Evolutionary conservation across 2,113 vertebrate genomes (phyloP).

Genomic region (Nothoprocta perdicaria): DNA sequence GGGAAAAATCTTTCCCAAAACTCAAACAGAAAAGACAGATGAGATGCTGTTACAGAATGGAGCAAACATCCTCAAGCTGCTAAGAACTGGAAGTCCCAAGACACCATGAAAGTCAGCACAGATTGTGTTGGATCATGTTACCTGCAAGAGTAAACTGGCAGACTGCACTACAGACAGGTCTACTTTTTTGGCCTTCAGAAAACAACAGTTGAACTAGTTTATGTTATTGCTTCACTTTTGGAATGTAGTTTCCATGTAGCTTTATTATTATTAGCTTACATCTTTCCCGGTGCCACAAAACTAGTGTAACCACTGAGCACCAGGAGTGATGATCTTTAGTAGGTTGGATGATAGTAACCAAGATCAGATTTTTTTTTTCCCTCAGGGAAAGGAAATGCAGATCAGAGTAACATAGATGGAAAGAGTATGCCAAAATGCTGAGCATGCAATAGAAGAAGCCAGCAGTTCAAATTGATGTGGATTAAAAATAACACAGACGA

Average conservation of each 20-base stretch:
- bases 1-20: background rate
- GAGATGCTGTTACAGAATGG: background rate
- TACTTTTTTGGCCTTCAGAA: background rate
- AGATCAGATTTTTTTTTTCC: background rate
- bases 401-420: conserved; percentile 20
- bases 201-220: background rate
- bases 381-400: conserved; percentile 11
- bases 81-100: background rate
- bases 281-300: background rate
- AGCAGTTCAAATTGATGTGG: background rate
- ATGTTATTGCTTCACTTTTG: background rate
- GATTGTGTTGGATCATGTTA: background rate
- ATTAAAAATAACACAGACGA: conserved; percentile 22
- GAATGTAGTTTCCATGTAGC: background rate
- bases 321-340: background rate
- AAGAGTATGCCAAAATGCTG: background rate
- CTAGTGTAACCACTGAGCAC: background rate
- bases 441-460: conserved; percentile 3
- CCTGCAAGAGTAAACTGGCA: background rate
- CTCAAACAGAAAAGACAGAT: background rate
- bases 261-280: background rate
- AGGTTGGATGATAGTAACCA: background rate
- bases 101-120: background rate
- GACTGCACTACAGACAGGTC: fast-evolving
- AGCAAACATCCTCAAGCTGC: background rate